Evolutionary conservation across 2,888 invertebrate species (phyloP).

Genomic region (Mactromeris polynyma): DNA sequence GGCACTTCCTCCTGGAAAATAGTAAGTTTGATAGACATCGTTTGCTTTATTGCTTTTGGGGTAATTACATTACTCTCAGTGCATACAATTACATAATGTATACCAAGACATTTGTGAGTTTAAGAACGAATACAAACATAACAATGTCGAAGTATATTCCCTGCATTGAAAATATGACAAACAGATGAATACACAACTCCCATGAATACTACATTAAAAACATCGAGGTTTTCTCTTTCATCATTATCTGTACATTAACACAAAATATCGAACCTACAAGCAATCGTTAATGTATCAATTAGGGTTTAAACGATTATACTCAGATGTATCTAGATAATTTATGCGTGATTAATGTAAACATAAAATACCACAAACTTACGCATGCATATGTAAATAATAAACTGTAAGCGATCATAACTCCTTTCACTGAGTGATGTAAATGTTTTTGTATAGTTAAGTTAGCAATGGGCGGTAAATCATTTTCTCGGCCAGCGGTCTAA

Average conservation of each 20-base stretch:
- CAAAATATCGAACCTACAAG: not conserved
- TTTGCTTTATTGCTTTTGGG: not conserved
- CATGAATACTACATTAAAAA: not conserved
- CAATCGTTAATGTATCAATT: not conserved
- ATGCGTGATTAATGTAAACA: slow-evolving; percentile 1
- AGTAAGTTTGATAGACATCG: not conserved
- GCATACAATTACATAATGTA: not conserved
- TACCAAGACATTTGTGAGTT: no score
- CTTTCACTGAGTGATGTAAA: not conserved
- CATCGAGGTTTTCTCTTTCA: not conserved
- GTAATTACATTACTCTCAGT: not conserved
- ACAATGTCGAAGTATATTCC: not conserved
- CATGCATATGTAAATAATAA: not conserved
- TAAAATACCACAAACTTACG: not conserved
- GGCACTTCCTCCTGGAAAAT: not conserved
- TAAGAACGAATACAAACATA: no score
- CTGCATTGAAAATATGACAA: not conserved
- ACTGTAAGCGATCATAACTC: not conserved
- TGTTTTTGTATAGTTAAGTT: not conserved
- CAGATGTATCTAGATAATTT: not conserved
- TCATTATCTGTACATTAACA: not conserved
- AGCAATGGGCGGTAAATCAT: not conserved
- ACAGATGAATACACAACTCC: not conserved
- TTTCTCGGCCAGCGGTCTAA: not conserved
- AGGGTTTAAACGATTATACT: not conserved